A percentile compares a stretch with the other conserved stretches of the same genome.
These are phyloP conservation scores for Eupleurogrammus muticus DNA, from an alignment of 2,797 vertebrate genomes.

Conservation along the genomic window DNA sequence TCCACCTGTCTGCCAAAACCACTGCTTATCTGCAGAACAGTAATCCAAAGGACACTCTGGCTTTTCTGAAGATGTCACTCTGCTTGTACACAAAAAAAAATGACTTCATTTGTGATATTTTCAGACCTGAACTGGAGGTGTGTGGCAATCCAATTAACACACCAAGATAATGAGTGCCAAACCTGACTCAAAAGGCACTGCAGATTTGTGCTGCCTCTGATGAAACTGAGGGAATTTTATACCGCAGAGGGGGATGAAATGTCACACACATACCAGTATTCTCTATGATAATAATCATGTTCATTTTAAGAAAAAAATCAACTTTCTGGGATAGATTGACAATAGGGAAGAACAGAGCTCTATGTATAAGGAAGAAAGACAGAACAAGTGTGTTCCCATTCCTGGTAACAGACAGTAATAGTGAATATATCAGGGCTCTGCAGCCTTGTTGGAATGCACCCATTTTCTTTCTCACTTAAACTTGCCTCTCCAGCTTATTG, in stretches of 20 bases:
- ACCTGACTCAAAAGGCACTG: slow-evolving; percentile 40
- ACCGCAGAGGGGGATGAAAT: slow-evolving; percentile 26
- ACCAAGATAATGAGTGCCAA: slow-evolving; percentile 66
- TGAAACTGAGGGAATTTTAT: slow-evolving; percentile 25
- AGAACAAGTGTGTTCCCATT: slow-evolving; percentile 25
- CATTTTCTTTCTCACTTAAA: slow-evolving; percentile 44
- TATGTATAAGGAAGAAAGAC: slow-evolving; percentile 1
- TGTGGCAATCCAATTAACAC: slow-evolving; percentile 72
- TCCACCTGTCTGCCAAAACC: slow-evolving; percentile 73
- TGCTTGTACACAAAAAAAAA: slow-evolving; percentile 33
- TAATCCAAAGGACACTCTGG: slow-evolving; percentile 63
- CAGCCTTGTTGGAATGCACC: slow-evolving; percentile 39
- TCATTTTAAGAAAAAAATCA: slow-evolving; percentile 14
- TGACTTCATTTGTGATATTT: slow-evolving; percentile 58
- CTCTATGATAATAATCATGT: slow-evolving; percentile 6
- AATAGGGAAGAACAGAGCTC: neutral
- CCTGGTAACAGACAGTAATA: slow-evolving; percentile 40
- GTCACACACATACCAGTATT: neutral
- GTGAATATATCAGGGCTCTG: slow-evolving; percentile 41
- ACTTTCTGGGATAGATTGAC: slow-evolving; percentile 1
- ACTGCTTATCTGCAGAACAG: slow-evolving; percentile 65
- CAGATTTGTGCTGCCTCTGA: slow-evolving; percentile 33
- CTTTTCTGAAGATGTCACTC: slow-evolving; percentile 48
- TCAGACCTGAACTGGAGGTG: slow-evolving; percentile 60
- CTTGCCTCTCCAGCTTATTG: slow-evolving; percentile 27